phyloP scores from a whole-genome alignment of 2,113 vertebrate species.

The Solenodon paradoxus region DNA sequence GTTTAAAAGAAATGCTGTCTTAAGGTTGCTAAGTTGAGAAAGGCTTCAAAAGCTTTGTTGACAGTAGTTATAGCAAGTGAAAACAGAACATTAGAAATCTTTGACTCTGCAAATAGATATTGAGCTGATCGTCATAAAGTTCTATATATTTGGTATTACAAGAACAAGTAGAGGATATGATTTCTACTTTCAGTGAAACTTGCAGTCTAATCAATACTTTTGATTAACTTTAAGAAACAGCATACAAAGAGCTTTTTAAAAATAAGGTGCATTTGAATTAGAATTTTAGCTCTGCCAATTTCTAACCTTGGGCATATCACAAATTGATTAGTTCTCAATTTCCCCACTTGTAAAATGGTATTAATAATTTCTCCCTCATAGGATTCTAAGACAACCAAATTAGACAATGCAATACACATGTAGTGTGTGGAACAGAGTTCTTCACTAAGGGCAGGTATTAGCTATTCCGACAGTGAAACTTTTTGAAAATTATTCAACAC shows the following conservation, averaged over 20 bases:
- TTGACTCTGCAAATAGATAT: background rate
- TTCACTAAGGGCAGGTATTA: background rate
- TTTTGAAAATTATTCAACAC: constrained; percentile 20
- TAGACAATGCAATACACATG: background rate
- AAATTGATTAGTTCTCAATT: background rate
- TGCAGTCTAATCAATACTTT: background rate
- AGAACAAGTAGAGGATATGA: background rate
- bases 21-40: background rate
- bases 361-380: background rate
- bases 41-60: background rate
- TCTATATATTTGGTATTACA: background rate
- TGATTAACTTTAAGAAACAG: constrained; percentile 18
- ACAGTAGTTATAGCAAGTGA: background rate
- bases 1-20: background rate
- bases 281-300: background rate
- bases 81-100: background rate
- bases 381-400: background rate
- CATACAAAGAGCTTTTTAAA: background rate
- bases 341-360: background rate
- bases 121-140: background rate
- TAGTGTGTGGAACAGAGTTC: background rate
- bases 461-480: background rate
- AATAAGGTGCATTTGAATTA: background rate
- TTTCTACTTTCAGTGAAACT: background rate
- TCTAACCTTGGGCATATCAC: background rate